Evolutionary conservation across 2,113 vertebrate genomes (phyloP).

Genomic region (Brachirus orientalis): DNA sequence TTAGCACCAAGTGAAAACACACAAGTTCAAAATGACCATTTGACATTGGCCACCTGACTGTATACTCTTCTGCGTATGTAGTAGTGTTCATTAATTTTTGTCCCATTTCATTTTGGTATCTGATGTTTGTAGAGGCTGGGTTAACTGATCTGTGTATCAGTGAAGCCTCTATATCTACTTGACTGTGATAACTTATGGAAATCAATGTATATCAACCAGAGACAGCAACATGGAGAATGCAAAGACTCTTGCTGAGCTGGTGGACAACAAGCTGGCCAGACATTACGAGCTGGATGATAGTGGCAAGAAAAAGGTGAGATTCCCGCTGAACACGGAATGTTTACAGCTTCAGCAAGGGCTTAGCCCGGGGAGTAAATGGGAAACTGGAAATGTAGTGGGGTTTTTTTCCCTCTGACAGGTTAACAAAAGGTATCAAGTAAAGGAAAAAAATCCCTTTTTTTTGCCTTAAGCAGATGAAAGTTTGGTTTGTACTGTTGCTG

Average conservation of each 20-base stretch:
- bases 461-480: slow-evolving; percentile 1
- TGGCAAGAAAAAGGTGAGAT: slow-evolving; percentile 89
- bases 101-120: too few species aligned
- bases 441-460: neutral
- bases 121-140: too few species aligned
- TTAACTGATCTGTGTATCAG: neutral
- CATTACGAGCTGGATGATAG: slow-evolving; percentile 90
- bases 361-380: slow-evolving; percentile 8
- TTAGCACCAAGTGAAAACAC: too few species aligned
- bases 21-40: too few species aligned
- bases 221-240: slow-evolving; percentile 87
- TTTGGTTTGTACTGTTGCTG: neutral
- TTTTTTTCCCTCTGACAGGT: neutral
- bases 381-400: neutral
- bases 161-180: neutral
- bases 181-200: neutral
- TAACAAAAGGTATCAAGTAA: neutral
- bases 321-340: slow-evolving; percentile 7
- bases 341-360: slow-evolving; percentile 35
- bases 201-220: slow-evolving; percentile 46
- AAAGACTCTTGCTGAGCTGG: slow-evolving; percentile 88
- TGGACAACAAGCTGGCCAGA: slow-evolving; percentile 88
- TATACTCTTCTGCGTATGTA: too few species aligned
- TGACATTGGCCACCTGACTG: too few species aligned
- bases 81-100: too few species aligned